Evolutionary conservation across 2,113 vertebrate species (phyloP).

Genomic region (Arvicanthis niloticus): DNA sequence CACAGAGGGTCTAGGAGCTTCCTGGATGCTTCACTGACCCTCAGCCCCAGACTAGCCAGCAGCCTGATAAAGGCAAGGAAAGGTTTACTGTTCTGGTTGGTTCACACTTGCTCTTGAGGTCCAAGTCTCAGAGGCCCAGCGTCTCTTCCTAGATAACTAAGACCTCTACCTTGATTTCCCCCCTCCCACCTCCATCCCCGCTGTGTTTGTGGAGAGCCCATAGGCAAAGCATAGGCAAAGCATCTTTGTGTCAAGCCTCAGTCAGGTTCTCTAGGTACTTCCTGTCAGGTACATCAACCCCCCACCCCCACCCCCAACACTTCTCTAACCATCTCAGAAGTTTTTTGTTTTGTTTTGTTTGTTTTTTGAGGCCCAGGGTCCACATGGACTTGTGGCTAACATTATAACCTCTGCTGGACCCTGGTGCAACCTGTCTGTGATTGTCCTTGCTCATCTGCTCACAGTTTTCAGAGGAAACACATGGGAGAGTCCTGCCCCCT

Average conservation of each 20-base stretch:
- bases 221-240: constrained; percentile 43
- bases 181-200: neutral
- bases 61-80: neutral
- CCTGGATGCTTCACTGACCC: neutral
- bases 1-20: neutral
- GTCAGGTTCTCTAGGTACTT: neutral
- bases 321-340: neutral
- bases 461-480: neutral
- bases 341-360: neutral
- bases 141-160: neutral
- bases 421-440: neutral
- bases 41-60: neutral
- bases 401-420: neutral
- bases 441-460: neutral
- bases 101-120: neutral
- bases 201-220: neutral
- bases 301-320: too few species aligned
- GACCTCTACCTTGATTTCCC: neutral
- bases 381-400: neutral
- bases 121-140: neutral
- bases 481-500: neutral
- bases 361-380: neutral
- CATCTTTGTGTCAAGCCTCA: neutral
- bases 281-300: neutral
- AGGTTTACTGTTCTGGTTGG: neutral